Evolutionary conservation across 1,140 invertebrate genomes (phyloP).

Genomic region (Steinernema feltiae): DNA sequence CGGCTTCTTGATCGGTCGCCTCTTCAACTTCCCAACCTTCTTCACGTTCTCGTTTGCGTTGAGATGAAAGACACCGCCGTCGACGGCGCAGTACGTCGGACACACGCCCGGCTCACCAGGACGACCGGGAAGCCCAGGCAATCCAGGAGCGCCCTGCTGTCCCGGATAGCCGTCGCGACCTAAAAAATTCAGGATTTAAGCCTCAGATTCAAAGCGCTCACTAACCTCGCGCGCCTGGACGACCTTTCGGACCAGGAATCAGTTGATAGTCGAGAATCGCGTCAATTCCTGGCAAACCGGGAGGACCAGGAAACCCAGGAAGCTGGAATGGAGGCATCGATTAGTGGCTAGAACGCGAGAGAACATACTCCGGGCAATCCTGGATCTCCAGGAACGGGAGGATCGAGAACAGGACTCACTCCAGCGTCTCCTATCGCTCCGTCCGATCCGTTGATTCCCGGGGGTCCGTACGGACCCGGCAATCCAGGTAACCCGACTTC

Average conservation of each 20-base stretch:
- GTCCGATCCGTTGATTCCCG: background rate
- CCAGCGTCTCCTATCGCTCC: background rate
- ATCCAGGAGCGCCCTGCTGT: background rate
- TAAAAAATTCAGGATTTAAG: background rate
- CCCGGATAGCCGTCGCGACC: background rate
- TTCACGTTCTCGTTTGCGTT: background rate
- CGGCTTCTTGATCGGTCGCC: background rate
- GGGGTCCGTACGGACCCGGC: background rate
- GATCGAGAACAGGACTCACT: background rate
- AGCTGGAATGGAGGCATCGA: conserved; percentile 29
- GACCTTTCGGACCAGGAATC: background rate
- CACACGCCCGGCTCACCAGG: background rate
- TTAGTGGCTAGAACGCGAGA: background rate
- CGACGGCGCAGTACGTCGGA: background rate
- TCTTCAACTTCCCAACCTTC: conserved; percentile 3
- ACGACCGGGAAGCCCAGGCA: background rate
- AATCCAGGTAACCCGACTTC: background rate
- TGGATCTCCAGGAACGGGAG: background rate
- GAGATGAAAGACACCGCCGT: background rate
- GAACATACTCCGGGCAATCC: background rate
- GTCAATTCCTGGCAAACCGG: conserved; percentile 22
- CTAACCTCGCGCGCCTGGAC: background rate
- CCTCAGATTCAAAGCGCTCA: background rate
- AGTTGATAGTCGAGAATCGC: background rate
- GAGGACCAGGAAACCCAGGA: conserved; percentile 44